Percentiles rank a stretch among this genome's conserved stretches.
These are phyloP conservation scores for Notodonta dromedarius DNA, from an alignment of 2,888 invertebrate species.

Conservation along the genomic window DNA sequence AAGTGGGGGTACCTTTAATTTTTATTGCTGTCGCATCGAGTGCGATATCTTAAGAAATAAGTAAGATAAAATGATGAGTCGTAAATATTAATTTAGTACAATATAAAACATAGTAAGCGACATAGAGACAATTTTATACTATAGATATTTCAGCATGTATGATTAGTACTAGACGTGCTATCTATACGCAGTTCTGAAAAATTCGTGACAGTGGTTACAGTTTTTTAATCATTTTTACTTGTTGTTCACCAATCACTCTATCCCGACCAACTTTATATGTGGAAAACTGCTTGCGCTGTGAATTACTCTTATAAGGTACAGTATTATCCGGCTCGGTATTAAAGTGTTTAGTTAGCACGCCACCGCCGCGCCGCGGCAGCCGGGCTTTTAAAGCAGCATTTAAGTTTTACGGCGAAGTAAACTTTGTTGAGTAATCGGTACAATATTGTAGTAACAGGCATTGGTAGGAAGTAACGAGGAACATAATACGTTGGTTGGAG, in stretches of 20 bases:
- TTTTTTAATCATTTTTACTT: background rate
- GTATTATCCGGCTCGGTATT: slow-evolving; percentile 36
- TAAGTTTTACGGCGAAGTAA: slow-evolving; percentile 1
- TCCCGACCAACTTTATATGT: background rate
- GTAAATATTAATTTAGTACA: no score
- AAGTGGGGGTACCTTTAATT: no score
- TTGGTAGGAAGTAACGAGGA: background rate
- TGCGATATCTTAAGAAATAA: no score
- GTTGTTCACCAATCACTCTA: background rate
- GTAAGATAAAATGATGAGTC: no score
- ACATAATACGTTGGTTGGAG: background rate
- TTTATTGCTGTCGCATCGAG: no score
- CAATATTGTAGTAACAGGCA: background rate
- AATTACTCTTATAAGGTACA: slow-evolving; percentile 12
- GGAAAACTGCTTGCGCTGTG: background rate
- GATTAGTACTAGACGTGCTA: no score
- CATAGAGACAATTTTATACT: no score
- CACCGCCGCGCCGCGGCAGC: background rate
- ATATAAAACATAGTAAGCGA: no score
- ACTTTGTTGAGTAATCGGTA: slow-evolving; percentile 2
- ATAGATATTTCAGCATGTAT: no score
- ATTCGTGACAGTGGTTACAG: background rate
- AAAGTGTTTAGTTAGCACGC: slow-evolving; percentile 25
- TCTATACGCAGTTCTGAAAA: no score
- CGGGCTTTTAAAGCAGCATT: slow-evolving; percentile 1